These are phyloP conservation scores for Lasioglossum malachurum DNA, from an alignment of 2,888 invertebrate species.

Conservation along the genomic window DNA sequence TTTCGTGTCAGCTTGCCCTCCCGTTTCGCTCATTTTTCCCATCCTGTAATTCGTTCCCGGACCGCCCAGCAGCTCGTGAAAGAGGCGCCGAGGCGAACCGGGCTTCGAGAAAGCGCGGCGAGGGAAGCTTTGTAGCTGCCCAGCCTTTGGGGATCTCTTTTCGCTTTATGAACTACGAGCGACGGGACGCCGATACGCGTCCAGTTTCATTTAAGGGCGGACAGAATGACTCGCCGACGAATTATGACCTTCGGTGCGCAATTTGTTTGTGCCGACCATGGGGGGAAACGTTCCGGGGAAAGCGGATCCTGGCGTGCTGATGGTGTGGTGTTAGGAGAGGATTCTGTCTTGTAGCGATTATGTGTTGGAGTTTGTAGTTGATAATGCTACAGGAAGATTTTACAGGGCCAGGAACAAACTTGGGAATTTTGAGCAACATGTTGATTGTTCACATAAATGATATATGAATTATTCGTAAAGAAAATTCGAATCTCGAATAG, in stretches of 20 bases:
- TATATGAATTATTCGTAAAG: too few species aligned
- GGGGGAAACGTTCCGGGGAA: neutral
- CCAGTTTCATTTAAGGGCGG: neutral
- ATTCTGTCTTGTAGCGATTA: neutral
- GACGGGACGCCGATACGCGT: neutral
- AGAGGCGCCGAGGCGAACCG: neutral
- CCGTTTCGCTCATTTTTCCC: constrained; percentile 21
- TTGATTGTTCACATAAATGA: too few species aligned
- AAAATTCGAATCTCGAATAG: too few species aligned
- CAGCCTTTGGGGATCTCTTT: neutral
- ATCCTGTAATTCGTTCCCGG: constrained; percentile 14
- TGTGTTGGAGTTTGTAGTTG: neutral
- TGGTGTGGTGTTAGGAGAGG: neutral
- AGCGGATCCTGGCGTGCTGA: neutral
- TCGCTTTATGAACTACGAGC: neutral
- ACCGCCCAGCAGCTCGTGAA: neutral
- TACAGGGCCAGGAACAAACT: too few species aligned
- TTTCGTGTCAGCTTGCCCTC: neutral
- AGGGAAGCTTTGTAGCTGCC: constrained; percentile 15
- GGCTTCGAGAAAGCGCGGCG: neutral
- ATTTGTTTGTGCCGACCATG: neutral
- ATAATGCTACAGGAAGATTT: neutral
- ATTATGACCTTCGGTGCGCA: neutral
- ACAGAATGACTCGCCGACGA: neutral
- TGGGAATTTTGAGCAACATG: too few species aligned